Percentiles rank a stretch among this genome's conserved stretches.
phyloP scores from a whole-genome alignment of 2,797 vertebrate species.

The Poliocrania exsul region DNA sequence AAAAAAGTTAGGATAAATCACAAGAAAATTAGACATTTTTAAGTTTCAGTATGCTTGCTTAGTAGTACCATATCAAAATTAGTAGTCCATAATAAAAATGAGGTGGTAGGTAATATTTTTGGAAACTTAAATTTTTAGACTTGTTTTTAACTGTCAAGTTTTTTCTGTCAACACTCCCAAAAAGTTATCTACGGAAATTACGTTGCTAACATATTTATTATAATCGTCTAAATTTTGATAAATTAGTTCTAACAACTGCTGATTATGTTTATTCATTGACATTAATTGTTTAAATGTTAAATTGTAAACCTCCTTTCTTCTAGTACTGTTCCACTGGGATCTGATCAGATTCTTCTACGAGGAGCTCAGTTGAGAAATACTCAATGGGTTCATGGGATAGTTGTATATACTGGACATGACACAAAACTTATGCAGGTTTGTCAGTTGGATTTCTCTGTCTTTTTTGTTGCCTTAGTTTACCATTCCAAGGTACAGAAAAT shows the following conservation, averaged over 20 bases:
- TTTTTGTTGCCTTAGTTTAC: not conserved
- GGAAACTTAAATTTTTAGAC: not conserved
- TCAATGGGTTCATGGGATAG: constrained; percentile 96
- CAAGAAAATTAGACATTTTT: not conserved
- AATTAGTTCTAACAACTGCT: not conserved
- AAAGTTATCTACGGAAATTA: not conserved
- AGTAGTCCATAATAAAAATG: not conserved
- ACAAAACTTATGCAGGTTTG: constrained; percentile 99
- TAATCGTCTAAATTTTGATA: not conserved
- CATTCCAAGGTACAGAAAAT: not conserved
- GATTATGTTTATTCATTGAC: not conserved
- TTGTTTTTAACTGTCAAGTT: not conserved
- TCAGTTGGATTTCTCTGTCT: not conserved
- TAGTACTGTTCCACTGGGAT: constrained; percentile 91
- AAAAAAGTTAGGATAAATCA: no score
- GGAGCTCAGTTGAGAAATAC: constrained; percentile 98
- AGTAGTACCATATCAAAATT: not conserved
- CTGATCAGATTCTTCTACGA: constrained; percentile 96
- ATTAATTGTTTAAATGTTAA: not conserved
- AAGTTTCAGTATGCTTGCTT: not conserved
- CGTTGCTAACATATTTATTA: not conserved
- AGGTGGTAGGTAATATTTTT: not conserved
- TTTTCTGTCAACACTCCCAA: not conserved
- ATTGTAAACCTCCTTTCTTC: constrained; percentile 8
- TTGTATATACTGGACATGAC: constrained; percentile 98